A percentile compares a stretch with the other conserved stretches of the same genome.
Conservation (phyloP, 2,888 invertebrate species). For the Microplitis deprimator region DNA sequence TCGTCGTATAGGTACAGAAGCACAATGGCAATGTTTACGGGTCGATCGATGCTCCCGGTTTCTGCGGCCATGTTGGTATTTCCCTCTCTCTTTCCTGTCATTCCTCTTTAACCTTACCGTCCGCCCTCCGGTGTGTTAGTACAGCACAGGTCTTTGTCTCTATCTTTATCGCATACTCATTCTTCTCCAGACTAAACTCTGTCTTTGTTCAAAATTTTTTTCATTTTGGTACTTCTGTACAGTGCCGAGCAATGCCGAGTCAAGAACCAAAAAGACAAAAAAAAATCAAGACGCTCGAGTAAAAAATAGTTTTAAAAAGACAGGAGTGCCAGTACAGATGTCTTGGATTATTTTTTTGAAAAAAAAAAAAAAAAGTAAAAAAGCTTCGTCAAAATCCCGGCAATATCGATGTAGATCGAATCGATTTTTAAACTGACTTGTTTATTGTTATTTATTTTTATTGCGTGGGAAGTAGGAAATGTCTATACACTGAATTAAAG, state of each 20-base stretch:
- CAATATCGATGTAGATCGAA: too few species aligned
- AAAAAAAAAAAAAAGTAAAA: too few species aligned
- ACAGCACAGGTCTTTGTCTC: neutral
- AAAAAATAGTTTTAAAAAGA: neutral
- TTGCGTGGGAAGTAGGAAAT: neutral
- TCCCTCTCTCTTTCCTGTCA: slow-evolving; percentile 26
- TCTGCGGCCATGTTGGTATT: slow-evolving; percentile 45
- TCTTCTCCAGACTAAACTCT: neutral
- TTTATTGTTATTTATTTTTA: neutral
- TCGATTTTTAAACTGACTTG: too few species aligned
- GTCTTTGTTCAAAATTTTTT: neutral
- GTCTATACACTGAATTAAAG: neutral
- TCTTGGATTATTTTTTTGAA: neutral
- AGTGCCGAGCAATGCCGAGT: too few species aligned
- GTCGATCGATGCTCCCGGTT: slow-evolving; percentile 51
- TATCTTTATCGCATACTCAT: neutral
- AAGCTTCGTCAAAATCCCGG: too few species aligned
- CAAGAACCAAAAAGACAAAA: neutral
- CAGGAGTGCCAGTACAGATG: slow-evolving; percentile 16
- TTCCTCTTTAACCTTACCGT: slow-evolving; percentile 17
- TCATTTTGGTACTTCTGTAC: neutral
- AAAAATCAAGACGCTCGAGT: neutral
- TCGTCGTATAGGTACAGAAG: neutral
- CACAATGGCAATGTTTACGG: slow-evolving; percentile 48
- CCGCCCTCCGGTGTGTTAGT: slow-evolving; percentile 2